Evolutionary conservation across 1,140 invertebrate genomes (phyloP).

Genomic region (Thaumatotibia leucotreta): DNA sequence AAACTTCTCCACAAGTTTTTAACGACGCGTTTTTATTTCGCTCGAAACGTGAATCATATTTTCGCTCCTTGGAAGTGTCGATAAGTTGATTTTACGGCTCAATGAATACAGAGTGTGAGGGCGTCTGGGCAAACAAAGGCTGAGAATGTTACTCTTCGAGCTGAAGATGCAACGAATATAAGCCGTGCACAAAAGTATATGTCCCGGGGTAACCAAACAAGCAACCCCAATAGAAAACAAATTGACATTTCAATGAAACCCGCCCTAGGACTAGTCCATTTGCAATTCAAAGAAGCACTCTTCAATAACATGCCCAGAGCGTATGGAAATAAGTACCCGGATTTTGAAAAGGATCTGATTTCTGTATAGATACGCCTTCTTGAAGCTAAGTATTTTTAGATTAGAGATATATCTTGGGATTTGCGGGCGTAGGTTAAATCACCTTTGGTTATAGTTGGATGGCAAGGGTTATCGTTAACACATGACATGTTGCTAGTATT

Average conservation of each 20-base stretch:
- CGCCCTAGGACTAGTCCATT: constrained; percentile 55
- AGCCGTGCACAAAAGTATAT: constrained; percentile 46
- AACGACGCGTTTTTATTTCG: constrained; percentile 18
- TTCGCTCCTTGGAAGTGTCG: constrained; percentile 10
- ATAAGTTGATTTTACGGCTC: constrained; percentile 16
- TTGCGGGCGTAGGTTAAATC: background rate
- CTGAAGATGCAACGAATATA: constrained; percentile 15
- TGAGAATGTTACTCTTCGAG: constrained; percentile 16
- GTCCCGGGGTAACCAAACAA: constrained; percentile 43
- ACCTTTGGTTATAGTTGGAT: background rate
- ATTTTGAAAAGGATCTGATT: constrained; percentile 68
- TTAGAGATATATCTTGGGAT: background rate
- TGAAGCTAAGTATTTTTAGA: constrained; percentile 31
- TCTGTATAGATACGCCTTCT: constrained; percentile 47
- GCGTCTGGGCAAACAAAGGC: constrained; percentile 22
- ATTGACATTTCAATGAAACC: constrained; percentile 70
- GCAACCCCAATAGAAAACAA: constrained; percentile 65
- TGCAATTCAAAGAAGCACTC: constrained; percentile 70
- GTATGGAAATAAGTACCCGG: constrained; percentile 61
- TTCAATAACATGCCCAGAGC: constrained; percentile 58
- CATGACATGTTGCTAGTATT: background rate
- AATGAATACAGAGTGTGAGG: constrained; percentile 15
- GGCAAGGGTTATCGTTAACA: background rate
- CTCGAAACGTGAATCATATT: constrained; percentile 12
- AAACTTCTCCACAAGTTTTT: constrained; percentile 28